Evolutionary conservation across 2,797 vertebrate species (phyloP).

Genomic region (Anguilla marmorata): DNA sequence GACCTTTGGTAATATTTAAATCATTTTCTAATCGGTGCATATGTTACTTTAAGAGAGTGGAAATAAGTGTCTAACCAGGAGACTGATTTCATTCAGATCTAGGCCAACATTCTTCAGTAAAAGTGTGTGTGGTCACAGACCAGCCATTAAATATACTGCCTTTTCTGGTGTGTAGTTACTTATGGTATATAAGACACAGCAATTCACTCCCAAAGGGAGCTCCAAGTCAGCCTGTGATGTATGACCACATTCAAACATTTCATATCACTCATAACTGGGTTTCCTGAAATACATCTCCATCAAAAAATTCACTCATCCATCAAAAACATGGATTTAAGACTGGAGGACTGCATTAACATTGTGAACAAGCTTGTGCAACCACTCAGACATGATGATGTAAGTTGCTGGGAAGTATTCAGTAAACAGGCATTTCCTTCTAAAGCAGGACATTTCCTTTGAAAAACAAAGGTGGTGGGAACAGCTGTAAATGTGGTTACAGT

Average conservation of each 20-base stretch:
- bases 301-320: conserved; percentile 5
- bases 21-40: conserved; percentile 17
- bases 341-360: neutral
- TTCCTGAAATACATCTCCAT: conserved; percentile 22
- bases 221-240: conserved; percentile 58
- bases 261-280: conserved; percentile 34
- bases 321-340: conserved; percentile 23
- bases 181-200: conserved; percentile 26
- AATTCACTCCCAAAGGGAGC: conserved; percentile 59
- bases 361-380: neutral
- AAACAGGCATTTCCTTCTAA: neutral
- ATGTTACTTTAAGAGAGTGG: conserved; percentile 25
- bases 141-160: conserved; percentile 63
- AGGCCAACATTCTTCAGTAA: conserved; percentile 47
- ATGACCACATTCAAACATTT: conserved; percentile 45
- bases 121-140: conserved; percentile 64
- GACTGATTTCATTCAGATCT: conserved; percentile 47
- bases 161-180: conserved; percentile 63
- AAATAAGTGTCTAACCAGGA: conserved; percentile 31
- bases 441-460: neutral
- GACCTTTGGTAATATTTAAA: neutral
- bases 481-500: neutral
- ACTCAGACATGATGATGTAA: neutral
- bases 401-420: neutral
- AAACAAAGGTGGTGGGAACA: neutral